These are phyloP conservation scores for Schizopygopsis malacanthus DNA, from an alignment of 2,797 vertebrate genomes.

Conservation along the genomic window DNA sequence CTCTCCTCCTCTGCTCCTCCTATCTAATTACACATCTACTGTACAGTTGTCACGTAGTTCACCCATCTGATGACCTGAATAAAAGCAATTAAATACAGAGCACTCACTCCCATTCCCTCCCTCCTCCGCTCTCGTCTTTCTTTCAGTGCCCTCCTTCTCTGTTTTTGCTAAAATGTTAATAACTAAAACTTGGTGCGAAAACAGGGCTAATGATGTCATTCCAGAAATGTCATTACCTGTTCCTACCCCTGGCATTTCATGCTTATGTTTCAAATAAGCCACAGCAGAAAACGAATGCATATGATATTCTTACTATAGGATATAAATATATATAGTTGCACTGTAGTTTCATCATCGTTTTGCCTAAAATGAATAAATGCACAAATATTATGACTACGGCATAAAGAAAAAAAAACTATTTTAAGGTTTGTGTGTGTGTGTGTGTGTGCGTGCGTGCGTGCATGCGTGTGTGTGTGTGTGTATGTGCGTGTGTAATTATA, in stretches of 20 bases:
- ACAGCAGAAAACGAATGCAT: background rate
- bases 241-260: constrained; percentile 12
- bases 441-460: too few relatives aligned
- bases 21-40: constrained; percentile 57
- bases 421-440: background rate
- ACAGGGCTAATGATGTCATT: constrained; percentile 37
- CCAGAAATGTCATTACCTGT: constrained; percentile 37
- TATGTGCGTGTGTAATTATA: too few relatives aligned
- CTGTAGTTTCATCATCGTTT: background rate
- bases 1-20: constrained; percentile 36
- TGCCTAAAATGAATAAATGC: background rate
- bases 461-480: background rate
- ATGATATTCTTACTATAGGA: background rate
- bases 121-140: constrained; percentile 11
- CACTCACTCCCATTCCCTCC: constrained; percentile 43
- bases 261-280: background rate
- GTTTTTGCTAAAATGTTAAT: constrained; percentile 34
- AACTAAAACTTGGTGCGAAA: constrained; percentile 29
- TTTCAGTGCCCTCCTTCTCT: constrained; percentile 39
- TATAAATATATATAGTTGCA: background rate
- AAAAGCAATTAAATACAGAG: constrained; percentile 61
- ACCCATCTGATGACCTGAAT: constrained; percentile 63
- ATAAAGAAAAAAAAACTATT: background rate
- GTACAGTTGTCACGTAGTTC: constrained; percentile 50
- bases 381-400: background rate